Evolutionary conservation across 2,113 vertebrate genomes (phyloP).

Genomic region (Psilopsiagon aymara): DNA sequence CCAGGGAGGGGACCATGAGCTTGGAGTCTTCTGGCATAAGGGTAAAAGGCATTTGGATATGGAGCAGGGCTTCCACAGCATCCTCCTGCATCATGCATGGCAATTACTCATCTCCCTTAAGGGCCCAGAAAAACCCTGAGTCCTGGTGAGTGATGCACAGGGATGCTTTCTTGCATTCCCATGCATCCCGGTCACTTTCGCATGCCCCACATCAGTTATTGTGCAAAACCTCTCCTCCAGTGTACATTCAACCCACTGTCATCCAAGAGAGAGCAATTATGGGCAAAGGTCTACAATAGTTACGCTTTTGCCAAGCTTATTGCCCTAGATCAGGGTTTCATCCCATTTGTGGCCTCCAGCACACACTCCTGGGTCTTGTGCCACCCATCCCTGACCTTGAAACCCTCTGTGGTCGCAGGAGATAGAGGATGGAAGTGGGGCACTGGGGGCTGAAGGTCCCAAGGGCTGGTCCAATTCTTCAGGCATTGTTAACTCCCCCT

Average conservation of each 20-base stretch:
- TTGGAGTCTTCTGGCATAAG: background rate
- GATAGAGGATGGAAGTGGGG: background rate
- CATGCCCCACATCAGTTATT: rapidly evolving
- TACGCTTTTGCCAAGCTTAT: background rate
- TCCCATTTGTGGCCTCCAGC: background rate
- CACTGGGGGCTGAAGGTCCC: background rate
- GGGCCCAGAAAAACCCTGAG: background rate
- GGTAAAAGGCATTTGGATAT: background rate
- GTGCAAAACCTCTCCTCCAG: background rate
- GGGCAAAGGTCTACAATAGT: background rate
- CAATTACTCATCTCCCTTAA: rapidly evolving
- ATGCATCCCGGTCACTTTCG: background rate
- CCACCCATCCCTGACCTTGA: background rate
- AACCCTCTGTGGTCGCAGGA: background rate
- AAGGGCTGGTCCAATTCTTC: background rate
- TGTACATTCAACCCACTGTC: rapidly evolving
- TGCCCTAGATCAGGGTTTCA: background rate
- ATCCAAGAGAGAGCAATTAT: background rate
- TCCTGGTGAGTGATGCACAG: background rate
- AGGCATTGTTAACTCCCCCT: background rate
- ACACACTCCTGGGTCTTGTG: background rate
- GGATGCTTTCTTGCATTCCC: background rate
- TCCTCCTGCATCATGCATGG: background rate
- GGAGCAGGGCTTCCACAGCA: background rate
- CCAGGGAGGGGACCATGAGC: background rate